Percentiles rank a stretch among this genome's conserved stretches.
phyloP scores from a whole-genome alignment of 2,888 invertebrate species.

The Chalcosyrphus nemorum region DNA sequence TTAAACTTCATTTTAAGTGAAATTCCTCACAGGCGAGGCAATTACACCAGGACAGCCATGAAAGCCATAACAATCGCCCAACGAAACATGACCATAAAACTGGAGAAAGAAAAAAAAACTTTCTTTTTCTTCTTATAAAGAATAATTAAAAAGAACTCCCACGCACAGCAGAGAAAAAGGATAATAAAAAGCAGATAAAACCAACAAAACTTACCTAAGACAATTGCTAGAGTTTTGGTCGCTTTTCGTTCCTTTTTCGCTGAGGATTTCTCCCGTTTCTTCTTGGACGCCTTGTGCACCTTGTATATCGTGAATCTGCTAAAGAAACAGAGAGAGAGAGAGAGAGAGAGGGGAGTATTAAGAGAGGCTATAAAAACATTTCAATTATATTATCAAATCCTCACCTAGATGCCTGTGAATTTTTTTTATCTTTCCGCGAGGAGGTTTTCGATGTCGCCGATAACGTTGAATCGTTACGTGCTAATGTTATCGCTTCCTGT shows the following conservation, averaged over 20 bases:
- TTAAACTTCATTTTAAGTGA: conserved; percentile 42
- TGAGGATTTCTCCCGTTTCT: conserved; percentile 96
- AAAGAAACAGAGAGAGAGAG: background rate
- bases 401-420: conserved; percentile 82
- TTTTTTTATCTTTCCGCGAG: conserved; percentile 82
- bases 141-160: conserved; percentile 23
- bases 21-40: conserved; percentile 12
- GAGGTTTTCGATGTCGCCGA: conserved; percentile 83
- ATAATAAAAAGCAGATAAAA: conserved; percentile 21
- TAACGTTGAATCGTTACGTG: conserved; percentile 84
- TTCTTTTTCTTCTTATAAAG: background rate
- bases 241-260: conserved; percentile 98
- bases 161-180: background rate
- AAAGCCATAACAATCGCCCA: conserved; percentile 13
- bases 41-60: conserved; percentile 10
- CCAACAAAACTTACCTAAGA: conserved; percentile 89
- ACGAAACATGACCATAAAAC: conserved; percentile 27
- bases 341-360: conserved; percentile 45
- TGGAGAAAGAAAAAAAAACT: no score
- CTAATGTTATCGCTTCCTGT: conserved; percentile 82
- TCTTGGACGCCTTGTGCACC: conserved; percentile 96
- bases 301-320: conserved; percentile 93
- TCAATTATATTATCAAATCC: conserved; percentile 23
- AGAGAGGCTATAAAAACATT: conserved; percentile 60
- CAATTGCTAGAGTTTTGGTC: conserved; percentile 99